A percentile compares a stretch with the other conserved stretches of the same genome.
Evolutionary conservation across 2,797 vertebrate species (phyloP).

Genomic region (Ambastaia sidthimunki): DNA sequence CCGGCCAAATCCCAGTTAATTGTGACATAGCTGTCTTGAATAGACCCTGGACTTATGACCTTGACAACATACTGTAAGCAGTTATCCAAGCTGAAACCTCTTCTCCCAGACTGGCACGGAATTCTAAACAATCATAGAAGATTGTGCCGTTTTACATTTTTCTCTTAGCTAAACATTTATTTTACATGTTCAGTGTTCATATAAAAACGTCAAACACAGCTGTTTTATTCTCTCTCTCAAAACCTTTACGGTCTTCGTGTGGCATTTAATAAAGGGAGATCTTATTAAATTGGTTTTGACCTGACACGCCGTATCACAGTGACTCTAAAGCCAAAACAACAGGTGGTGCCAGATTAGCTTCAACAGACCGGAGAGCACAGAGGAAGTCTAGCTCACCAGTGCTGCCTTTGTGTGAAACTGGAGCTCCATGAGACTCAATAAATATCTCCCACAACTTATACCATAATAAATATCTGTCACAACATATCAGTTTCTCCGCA

Average conservation of each 20-base stretch:
- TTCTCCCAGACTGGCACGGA: slow-evolving; percentile 21
- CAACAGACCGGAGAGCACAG: slow-evolving; percentile 61
- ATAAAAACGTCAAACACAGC: background rate
- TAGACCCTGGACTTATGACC: slow-evolving; percentile 62
- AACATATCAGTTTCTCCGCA: slow-evolving; percentile 42
- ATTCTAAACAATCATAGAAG: slow-evolving; percentile 30
- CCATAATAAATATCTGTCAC: slow-evolving; percentile 66
- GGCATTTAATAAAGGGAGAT: slow-evolving; percentile 2
- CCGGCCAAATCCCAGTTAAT: slow-evolving; percentile 71
- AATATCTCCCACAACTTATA: slow-evolving; percentile 65
- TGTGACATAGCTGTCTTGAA: slow-evolving; percentile 66
- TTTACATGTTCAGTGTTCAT: background rate
- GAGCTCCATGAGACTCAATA: slow-evolving; percentile 62
- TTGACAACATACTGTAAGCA: slow-evolving; percentile 68
- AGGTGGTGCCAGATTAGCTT: slow-evolving; percentile 75
- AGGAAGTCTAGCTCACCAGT: slow-evolving; percentile 49
- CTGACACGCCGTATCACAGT: slow-evolving; percentile 64
- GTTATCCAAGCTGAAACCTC: slow-evolving; percentile 62
- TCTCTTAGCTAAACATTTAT: background rate
- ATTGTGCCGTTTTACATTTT: slow-evolving; percentile 15
- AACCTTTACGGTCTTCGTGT: background rate
- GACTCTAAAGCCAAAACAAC: slow-evolving; percentile 69
- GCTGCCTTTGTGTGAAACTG: slow-evolving; percentile 59
- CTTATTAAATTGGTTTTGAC: slow-evolving; percentile 62
- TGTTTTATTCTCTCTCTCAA: background rate